Conservation (phyloP, 2,888 invertebrate species). For the Pyrochroa serraticornis region DNA sequence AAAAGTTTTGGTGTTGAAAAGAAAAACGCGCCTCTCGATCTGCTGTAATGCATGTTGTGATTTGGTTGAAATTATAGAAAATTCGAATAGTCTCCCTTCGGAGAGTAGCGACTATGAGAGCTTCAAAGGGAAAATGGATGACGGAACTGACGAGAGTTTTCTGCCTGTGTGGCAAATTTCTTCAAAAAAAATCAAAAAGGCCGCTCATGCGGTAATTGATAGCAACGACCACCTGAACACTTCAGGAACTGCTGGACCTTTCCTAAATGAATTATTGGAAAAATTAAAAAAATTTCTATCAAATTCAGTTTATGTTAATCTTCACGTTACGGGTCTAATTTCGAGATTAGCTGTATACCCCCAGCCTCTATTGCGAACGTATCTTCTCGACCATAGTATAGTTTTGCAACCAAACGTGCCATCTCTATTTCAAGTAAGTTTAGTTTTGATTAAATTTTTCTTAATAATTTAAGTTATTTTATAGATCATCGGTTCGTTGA, state of each 20-base stretch:
- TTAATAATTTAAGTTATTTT: conserved; percentile 30
- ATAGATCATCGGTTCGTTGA: conserved; percentile 77
- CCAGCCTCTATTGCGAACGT: conserved; percentile 84
- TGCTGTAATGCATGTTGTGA: too few species aligned
- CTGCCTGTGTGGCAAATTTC: conserved; percentile 55
- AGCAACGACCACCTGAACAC: conserved; percentile 58
- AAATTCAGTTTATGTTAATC: conserved; percentile 83
- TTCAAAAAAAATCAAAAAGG: conserved; percentile 30
- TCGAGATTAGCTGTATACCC: conserved; percentile 87
- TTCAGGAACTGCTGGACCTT: conserved; percentile 68
- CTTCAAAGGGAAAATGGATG: conserved; percentile 65
- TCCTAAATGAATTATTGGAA: conserved; percentile 79
- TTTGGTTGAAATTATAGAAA: conserved; percentile 43
- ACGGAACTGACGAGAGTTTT: conserved; percentile 50
- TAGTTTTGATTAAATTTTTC: conserved; percentile 9
- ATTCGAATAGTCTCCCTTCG: conserved; percentile 69
- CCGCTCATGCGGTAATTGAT: conserved; percentile 52
- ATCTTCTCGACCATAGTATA: conserved; percentile 83
- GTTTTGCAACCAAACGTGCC: conserved; percentile 90
- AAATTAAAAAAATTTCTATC: conserved; percentile 84
- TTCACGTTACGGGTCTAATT: conserved; percentile 86
- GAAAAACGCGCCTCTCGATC: too few species aligned
- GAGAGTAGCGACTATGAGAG: conserved; percentile 83
- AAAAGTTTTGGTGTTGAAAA: too few species aligned
- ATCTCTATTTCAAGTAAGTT: conserved; percentile 83